Evolutionary conservation across 2,888 invertebrate species (phyloP).

Genomic region (Vannuccia rotundouncinata): DNA sequence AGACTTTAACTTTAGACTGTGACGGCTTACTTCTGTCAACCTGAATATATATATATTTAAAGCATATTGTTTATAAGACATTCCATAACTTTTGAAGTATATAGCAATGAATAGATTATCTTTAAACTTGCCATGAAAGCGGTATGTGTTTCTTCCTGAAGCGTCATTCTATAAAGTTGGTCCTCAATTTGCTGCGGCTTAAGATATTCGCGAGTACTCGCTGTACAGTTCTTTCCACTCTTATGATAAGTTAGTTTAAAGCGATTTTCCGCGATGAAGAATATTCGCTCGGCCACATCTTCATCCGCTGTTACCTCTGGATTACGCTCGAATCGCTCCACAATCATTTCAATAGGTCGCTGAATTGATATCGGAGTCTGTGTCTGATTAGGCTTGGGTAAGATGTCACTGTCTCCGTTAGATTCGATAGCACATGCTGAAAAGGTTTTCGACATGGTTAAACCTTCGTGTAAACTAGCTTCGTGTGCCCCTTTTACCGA

Average conservation of each 20-base stretch:
- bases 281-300: slow-evolving; percentile 52
- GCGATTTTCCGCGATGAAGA: slow-evolving; percentile 50
- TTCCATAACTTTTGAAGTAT: no score
- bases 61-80: no score
- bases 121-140: slow-evolving; percentile 3
- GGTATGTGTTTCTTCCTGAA: neutral
- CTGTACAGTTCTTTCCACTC: slow-evolving; percentile 50
- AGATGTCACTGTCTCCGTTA: neutral
- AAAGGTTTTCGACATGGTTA: no score
- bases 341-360: slow-evolving; percentile 49
- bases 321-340: slow-evolving; percentile 50
- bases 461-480: neutral
- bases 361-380: neutral
- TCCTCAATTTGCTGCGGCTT: slow-evolving; percentile 54
- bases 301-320: slow-evolving; percentile 48
- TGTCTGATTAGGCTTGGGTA: neutral
- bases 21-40: neutral
- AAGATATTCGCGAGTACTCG: slow-evolving; percentile 53
- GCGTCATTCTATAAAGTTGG: neutral
- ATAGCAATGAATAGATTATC: no score
- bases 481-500: neutral
- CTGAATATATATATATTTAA: no score
- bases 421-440: neutral
- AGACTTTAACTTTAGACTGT: neutral
- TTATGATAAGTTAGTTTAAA: slow-evolving; percentile 54